phyloP scores from a whole-genome alignment of 2,113 vertebrate species.

The Ondatra zibethicus region DNA sequence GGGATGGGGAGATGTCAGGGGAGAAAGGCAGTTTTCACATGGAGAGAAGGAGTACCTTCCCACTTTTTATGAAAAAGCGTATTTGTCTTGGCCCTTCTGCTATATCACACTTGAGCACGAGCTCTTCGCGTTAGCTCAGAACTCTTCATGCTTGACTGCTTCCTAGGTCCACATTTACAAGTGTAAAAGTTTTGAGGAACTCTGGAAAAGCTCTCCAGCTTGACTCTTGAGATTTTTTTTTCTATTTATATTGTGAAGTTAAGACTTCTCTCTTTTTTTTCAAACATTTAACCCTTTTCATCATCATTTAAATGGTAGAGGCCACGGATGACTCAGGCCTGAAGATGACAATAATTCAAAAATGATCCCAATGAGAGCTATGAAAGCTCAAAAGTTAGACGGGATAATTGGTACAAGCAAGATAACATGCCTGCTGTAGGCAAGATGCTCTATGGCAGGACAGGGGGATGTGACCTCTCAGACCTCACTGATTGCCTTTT shows the following conservation, averaged over 20 bases:
- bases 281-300: neutral
- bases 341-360: constrained; percentile 9
- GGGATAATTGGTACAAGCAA: constrained; percentile 19
- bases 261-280: neutral
- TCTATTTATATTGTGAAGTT: neutral
- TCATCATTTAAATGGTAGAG: constrained; percentile 24
- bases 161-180: constrained; percentile 52
- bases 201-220: constrained; percentile 48
- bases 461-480: constrained; percentile 3
- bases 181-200: constrained; percentile 54
- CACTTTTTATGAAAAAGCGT: constrained; percentile 5
- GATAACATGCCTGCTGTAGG: neutral
- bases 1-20: neutral
- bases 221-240: neutral
- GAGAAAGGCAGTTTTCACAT: neutral
- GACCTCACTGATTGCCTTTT: constrained; percentile 25
- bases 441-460: neutral
- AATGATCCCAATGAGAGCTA: neutral
- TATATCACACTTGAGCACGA: neutral
- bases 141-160: neutral
- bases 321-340: neutral
- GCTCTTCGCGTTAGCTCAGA: constrained; percentile 1
- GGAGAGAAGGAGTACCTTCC: constrained; percentile 32
- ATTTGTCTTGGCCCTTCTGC: constrained; percentile 56
- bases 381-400: neutral